Evolutionary conservation across 2,888 invertebrate species (phyloP).

Genomic region (Temnothorax ravouxi): DNA sequence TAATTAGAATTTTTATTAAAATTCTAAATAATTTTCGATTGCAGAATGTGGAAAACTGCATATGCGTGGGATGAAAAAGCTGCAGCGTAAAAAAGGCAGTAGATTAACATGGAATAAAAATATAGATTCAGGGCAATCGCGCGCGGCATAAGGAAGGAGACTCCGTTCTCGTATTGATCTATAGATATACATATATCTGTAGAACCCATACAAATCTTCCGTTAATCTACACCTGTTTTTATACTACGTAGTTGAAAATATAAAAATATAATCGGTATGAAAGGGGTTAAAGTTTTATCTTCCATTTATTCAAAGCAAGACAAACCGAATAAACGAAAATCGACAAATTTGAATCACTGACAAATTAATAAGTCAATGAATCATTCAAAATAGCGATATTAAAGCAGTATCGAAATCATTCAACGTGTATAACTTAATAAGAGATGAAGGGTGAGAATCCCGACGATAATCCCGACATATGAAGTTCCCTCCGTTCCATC

Average conservation of each 20-base stretch:
- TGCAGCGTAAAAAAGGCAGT: constrained; percentile 8
- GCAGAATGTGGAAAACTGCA: background rate
- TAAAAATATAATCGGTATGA: background rate
- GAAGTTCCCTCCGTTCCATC: constrained; percentile 74
- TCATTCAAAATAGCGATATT: constrained; percentile 27
- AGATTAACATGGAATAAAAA: constrained; percentile 64
- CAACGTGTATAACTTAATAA: constrained; percentile 40
- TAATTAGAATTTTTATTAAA: constrained; percentile 10
- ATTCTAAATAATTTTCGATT: background rate
- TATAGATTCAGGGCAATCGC: constrained; percentile 77
- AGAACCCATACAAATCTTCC: background rate
- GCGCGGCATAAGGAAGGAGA: constrained; percentile 79
- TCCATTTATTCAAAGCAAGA: background rate
- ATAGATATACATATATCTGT: background rate
- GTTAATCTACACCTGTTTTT: background rate
- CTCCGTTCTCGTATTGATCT: background rate
- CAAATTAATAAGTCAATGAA: background rate
- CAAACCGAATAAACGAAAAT: background rate
- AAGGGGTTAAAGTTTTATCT: constrained; percentile 8
- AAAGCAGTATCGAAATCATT: constrained; percentile 55
- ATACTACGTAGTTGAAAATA: background rate
- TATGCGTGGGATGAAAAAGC: constrained; percentile 11
- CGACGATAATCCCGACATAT: constrained; percentile 80
- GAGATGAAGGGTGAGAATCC: constrained; percentile 70
- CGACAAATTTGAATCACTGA: constrained; percentile 15